These are phyloP conservation scores for Uropsilus gracilis DNA, from an alignment of 2,113 vertebrate species.

Conservation along the genomic window DNA sequence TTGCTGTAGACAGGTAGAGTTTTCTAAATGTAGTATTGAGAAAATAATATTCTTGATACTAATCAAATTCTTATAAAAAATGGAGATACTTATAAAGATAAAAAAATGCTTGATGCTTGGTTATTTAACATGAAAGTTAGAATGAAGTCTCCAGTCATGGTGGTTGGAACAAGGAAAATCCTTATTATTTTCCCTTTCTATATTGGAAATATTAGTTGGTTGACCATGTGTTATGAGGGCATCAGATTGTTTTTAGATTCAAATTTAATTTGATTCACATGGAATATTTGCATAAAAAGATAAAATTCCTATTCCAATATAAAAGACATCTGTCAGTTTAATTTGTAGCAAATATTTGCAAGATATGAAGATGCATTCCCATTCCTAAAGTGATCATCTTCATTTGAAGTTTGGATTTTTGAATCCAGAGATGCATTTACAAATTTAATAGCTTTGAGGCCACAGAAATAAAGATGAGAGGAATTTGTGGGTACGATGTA, in stretches of 20 bases:
- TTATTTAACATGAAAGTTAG: not conserved
- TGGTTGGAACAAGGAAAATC: not conserved
- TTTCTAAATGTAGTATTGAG: not conserved
- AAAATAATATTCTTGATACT: not conserved
- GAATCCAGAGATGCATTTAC: not conserved
- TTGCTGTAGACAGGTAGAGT: not conserved
- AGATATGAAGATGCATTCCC: not conserved
- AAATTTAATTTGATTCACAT: not conserved
- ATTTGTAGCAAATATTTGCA: not conserved
- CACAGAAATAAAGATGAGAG: not conserved
- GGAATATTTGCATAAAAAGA: not conserved
- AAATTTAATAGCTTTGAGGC: not conserved
- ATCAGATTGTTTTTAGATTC: not conserved
- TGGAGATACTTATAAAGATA: not conserved
- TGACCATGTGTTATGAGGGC: not conserved
- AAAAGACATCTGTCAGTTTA: not conserved
- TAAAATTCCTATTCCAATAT: not conserved
- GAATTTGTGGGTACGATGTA: too few relatives aligned
- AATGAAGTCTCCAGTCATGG: not conserved
- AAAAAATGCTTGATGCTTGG: not conserved
- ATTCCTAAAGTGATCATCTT: not conserved
- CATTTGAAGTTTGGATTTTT: not conserved
- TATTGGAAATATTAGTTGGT: not conserved
- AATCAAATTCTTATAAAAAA: not conserved
- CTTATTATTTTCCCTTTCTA: not conserved